Percentiles rank a stretch among this genome's conserved stretches.
Conservation (phyloP, 1,140 invertebrate species). For the Metopolophium dirhodum region DNA sequence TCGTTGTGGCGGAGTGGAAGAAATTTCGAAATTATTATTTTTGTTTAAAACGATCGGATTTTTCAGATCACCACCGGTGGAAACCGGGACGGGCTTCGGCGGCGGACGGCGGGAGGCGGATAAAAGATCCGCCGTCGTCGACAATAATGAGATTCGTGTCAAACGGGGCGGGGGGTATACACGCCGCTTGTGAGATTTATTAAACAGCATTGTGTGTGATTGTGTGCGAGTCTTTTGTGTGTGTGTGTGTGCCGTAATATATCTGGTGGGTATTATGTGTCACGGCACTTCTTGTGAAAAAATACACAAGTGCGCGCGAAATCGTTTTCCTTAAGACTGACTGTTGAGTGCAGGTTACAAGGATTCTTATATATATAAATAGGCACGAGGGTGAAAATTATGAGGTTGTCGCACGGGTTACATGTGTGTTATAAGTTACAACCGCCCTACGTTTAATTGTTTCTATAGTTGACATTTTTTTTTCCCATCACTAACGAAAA, state of each 20-base stretch:
- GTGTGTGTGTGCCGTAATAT: background rate
- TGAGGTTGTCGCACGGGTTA: background rate
- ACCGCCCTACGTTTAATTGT: background rate
- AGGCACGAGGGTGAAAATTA: background rate
- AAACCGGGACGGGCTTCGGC: background rate
- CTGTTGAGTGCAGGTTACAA: background rate
- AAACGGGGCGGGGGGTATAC: slow-evolving; percentile 12
- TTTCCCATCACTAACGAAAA: too few relatives aligned
- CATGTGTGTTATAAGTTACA: background rate
- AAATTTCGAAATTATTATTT: background rate
- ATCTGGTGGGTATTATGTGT: background rate
- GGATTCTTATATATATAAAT: background rate
- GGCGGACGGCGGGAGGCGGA: background rate
- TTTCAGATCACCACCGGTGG: background rate
- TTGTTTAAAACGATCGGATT: background rate
- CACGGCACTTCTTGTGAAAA: background rate
- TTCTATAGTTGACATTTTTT: background rate
- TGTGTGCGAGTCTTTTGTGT: background rate
- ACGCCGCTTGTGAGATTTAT: background rate
- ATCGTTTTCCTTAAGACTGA: background rate
- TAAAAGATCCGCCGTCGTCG: background rate
- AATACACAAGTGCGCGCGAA: background rate
- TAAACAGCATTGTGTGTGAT: background rate
- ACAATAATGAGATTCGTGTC: slow-evolving; percentile 40
- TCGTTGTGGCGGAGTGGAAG: too few relatives aligned